These are phyloP conservation scores for Unio delphinus DNA, from an alignment of 2,888 invertebrate species.

Conservation along the genomic window DNA sequence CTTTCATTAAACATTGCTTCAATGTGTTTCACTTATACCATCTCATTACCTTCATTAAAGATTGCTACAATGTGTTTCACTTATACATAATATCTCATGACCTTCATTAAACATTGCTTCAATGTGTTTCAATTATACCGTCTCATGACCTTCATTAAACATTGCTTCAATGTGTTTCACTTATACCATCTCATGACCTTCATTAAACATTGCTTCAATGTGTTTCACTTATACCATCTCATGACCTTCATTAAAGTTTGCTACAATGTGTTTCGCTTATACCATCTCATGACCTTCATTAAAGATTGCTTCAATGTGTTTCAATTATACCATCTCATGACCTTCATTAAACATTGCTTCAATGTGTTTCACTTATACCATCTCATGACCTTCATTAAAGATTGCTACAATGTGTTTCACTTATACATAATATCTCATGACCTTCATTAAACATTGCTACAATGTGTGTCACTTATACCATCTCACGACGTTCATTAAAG, in stretches of 20 bases:
- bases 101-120: constrained; percentile 79
- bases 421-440: constrained; percentile 72
- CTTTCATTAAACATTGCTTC: constrained; percentile 79
- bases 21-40: constrained; percentile 72
- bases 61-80: constrained; percentile 75
- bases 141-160: constrained; percentile 82
- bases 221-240: constrained; percentile 77
- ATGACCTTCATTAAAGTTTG: constrained; percentile 80
- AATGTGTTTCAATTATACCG: constrained; percentile 72
- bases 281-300: constrained; percentile 77
- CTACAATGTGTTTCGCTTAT: constrained; percentile 70
- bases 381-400: constrained; percentile 82
- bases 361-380: constrained; percentile 72
- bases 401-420: constrained; percentile 75
- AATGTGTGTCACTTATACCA: constrained; percentile 72
- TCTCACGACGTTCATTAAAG: constrained; percentile 82
- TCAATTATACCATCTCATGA: constrained; percentile 71
- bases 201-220: constrained; percentile 76
- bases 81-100: constrained; percentile 82
- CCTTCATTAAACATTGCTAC: constrained; percentile 79
- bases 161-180: constrained; percentile 75
- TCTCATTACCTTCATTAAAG: constrained; percentile 82
- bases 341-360: constrained; percentile 80
- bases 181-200: constrained; percentile 83
- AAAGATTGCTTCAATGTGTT: constrained; percentile 75